A percentile compares a stretch with the other conserved stretches of the same genome.
Evolutionary conservation across 2,797 vertebrate species (phyloP).

Genomic region (Scolopax bukidnonensis): DNA sequence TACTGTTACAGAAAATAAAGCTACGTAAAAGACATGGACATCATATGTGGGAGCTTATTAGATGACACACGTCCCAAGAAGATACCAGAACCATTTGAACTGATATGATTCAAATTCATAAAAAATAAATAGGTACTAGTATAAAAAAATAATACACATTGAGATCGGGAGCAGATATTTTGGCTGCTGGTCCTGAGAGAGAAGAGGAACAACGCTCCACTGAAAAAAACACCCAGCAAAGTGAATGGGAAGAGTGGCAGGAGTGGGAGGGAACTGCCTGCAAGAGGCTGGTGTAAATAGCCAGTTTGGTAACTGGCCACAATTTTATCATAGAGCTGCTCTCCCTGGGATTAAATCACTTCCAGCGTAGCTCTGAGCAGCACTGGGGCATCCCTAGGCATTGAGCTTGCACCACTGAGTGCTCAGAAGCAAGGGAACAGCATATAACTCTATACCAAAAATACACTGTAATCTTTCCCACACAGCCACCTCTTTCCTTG

Average conservation of each 20-base stretch:
- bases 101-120: background rate
- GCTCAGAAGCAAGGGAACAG: background rate
- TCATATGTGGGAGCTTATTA: background rate
- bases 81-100: background rate
- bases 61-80: background rate
- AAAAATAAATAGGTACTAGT: background rate
- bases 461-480: background rate
- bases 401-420: background rate
- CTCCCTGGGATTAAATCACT: background rate
- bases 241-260: background rate
- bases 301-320: background rate
- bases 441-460: background rate
- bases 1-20: background rate
- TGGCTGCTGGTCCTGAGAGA: background rate
- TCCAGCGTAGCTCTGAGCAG: background rate
- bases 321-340: background rate
- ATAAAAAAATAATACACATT: background rate
- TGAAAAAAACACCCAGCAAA: background rate
- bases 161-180: background rate
- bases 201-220: background rate
- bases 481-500: background rate
- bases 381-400: background rate
- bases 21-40: rapidly evolving
- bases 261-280: constrained; percentile 1
- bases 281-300: constrained; percentile 1